Conservation (phyloP, 2,888 invertebrate genomes). For the Uloborus plumipes region DNA sequence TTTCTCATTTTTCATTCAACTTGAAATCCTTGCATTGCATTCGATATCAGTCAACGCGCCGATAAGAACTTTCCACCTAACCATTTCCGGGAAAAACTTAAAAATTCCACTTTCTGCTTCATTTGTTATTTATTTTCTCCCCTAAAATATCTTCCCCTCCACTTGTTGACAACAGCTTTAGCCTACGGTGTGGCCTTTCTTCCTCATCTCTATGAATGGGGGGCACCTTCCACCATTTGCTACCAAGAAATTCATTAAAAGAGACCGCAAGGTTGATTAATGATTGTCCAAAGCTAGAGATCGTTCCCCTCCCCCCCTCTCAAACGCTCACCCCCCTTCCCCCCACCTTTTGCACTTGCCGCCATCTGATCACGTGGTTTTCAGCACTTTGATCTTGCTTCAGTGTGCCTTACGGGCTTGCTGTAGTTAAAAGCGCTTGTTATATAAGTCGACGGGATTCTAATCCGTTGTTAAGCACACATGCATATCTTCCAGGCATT, state of each 20-base stretch:
- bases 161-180: too few species aligned
- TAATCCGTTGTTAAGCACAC: constrained; percentile 10
- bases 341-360: constrained; percentile 22
- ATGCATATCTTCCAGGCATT: background rate
- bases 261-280: constrained; percentile 38
- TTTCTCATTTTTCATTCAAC: too few species aligned
- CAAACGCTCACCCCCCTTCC: constrained; percentile 11
- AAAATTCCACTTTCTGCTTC: too few species aligned
- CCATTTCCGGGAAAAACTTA: too few species aligned
- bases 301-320: background rate
- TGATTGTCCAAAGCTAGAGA: constrained; percentile 33
- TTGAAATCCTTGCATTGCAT: too few species aligned
- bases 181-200: too few species aligned
- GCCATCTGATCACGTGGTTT: constrained; percentile 18
- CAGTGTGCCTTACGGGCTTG: constrained; percentile 2
- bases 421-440: constrained; percentile 27
- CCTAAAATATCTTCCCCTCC: too few species aligned
- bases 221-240: too few species aligned
- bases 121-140: too few species aligned
- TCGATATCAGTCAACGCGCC: too few species aligned
- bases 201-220: too few species aligned
- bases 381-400: constrained; percentile 21
- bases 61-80: too few species aligned
- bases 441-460: background rate
- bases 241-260: constrained; percentile 5